Conservation (phyloP, 2,797 vertebrate genomes). For the Amblyopsis hoosieri region DNA sequence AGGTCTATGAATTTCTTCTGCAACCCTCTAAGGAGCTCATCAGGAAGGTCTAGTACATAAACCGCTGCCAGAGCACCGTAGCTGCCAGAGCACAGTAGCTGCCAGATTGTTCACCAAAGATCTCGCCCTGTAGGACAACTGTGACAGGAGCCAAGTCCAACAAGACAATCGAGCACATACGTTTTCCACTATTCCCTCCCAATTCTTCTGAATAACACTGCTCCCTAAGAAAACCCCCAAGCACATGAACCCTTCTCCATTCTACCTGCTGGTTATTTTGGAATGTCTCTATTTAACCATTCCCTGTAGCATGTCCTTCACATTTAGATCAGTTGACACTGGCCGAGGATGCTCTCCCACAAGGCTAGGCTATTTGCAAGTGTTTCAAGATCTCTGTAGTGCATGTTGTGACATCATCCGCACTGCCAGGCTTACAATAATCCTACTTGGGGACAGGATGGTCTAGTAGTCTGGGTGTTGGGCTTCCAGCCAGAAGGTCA, state of each 20-base stretch:
- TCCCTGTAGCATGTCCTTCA: background rate
- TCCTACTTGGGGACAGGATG: too few species aligned
- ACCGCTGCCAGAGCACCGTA: background rate
- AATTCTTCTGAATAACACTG: background rate
- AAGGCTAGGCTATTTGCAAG: background rate
- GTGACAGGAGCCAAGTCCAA: background rate
- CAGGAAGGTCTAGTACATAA: slow-evolving; percentile 2
- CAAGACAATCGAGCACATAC: background rate
- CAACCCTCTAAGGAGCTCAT: background rate
- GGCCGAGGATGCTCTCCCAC: background rate
- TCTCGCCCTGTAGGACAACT: slow-evolving; percentile 14
- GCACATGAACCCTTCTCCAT: background rate
- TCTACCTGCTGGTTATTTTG: background rate
- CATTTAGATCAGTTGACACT: slow-evolving; percentile 3
- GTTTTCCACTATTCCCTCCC: slow-evolving; percentile 10
- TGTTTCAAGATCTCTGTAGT: background rate
- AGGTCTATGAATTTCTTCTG: slow-evolving; percentile 1
- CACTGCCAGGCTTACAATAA: background rate
- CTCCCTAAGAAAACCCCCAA: slow-evolving; percentile 9
- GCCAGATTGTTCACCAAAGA: slow-evolving; percentile 10
- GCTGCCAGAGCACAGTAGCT: background rate
- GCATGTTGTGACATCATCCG: background rate
- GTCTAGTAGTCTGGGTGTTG: too few species aligned
- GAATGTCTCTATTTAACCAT: background rate
- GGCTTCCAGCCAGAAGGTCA: too few species aligned